These are phyloP conservation scores for Pemphigus obesinymphae DNA, from an alignment of 1,140 invertebrate species.

Conservation along the genomic window DNA sequence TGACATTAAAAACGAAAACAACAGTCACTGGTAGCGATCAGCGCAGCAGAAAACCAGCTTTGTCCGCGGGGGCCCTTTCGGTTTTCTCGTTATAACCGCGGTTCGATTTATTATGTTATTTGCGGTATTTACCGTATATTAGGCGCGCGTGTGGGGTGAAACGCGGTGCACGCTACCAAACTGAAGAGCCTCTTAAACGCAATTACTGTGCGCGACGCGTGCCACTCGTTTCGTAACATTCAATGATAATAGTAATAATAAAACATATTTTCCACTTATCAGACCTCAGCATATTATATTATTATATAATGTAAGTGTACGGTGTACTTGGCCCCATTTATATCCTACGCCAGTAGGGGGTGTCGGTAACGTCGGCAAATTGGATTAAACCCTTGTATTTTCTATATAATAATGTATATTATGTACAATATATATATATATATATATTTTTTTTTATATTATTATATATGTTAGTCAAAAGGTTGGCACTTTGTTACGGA, in stretches of 20 bases:
- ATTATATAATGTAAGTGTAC: too few species aligned
- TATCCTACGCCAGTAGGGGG: neutral
- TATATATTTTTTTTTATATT: too few species aligned
- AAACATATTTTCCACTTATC: slow-evolving; percentile 40
- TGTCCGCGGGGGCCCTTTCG: neutral
- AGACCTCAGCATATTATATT: neutral
- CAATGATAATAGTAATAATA: neutral
- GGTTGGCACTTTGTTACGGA: neutral
- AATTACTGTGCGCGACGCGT: slow-evolving; percentile 6
- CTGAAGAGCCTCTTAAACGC: slow-evolving; percentile 16
- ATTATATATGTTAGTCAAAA: slow-evolving; percentile 24
- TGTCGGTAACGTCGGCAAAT: slow-evolving; percentile 13
- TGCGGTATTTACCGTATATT: neutral
- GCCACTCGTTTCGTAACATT: slow-evolving; percentile 34
- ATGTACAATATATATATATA: neutral
- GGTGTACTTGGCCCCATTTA: neutral
- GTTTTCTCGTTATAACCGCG: neutral
- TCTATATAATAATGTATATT: neutral
- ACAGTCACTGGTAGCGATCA: too few species aligned
- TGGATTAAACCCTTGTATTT: slow-evolving; percentile 25
- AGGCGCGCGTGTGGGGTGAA: neutral
- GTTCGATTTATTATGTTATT: neutral
- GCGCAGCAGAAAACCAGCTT: neutral
- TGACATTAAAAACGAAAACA: neutral
- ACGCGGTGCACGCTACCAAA: neutral